Evolutionary conservation across 1,140 invertebrate species (phyloP).

Genomic region (Nasonia giraulti): DNA sequence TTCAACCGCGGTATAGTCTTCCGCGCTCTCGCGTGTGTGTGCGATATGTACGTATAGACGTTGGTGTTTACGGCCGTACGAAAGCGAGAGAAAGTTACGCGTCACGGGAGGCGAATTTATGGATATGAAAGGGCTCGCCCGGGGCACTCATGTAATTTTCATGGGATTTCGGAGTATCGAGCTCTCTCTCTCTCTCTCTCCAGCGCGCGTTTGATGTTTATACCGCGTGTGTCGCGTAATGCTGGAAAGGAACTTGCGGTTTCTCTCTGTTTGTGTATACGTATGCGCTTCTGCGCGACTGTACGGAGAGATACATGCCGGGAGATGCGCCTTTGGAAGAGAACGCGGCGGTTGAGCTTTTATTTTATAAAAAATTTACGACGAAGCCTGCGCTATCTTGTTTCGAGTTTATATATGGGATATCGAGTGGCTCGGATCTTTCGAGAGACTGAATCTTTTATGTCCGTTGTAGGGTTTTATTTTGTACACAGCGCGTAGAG

Average conservation of each 20-base stretch:
- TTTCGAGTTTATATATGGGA: background rate
- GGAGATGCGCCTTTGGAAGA: background rate
- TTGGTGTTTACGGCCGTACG: background rate
- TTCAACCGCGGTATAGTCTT: background rate
- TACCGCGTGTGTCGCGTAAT: background rate
- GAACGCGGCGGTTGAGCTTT: background rate
- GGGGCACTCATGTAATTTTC: constrained; percentile 5
- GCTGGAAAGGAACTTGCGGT: background rate
- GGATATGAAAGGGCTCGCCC: background rate
- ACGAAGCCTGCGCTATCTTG: background rate
- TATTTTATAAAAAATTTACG: background rate
- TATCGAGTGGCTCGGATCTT: background rate
- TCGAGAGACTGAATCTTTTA: background rate
- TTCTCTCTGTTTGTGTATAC: background rate
- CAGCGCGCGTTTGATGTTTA: background rate
- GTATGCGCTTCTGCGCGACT: background rate
- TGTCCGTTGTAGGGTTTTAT: background rate
- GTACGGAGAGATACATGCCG: background rate
- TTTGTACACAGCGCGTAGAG: too few species aligned
- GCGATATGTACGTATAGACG: background rate
- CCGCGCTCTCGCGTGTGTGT: background rate
- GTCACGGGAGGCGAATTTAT: background rate
- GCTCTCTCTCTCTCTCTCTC: background rate
- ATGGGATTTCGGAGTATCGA: constrained; percentile 14
- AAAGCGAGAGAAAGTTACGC: background rate